Percentiles rank a stretch among this genome's conserved stretches.
Conservation (phyloP, 2,113 vertebrate species). For the Illadopsis cleaveri region DNA sequence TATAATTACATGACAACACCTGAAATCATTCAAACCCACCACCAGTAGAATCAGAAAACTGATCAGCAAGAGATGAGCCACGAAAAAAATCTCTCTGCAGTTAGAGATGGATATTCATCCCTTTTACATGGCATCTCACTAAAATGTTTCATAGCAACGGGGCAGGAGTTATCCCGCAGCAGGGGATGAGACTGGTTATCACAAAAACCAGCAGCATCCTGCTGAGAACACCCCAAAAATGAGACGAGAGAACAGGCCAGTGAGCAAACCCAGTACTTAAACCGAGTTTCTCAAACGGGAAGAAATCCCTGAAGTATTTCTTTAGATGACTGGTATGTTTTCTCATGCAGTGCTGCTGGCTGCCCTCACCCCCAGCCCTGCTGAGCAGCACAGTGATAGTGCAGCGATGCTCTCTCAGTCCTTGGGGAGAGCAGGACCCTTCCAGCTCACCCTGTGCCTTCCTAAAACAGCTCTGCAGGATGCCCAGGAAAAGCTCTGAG, state of each 20-base stretch:
- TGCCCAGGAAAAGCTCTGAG: neutral
- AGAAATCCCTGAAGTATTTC: neutral
- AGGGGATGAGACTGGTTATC: neutral
- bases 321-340: neutral
- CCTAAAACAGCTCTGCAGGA: neutral
- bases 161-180: neutral
- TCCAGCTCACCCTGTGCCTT: neutral
- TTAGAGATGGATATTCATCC: constrained; percentile 13
- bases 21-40: neutral
- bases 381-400: fast-evolving
- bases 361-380: neutral
- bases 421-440: neutral
- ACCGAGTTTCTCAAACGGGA: neutral
- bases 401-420: fast-evolving
- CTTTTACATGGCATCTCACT: neutral
- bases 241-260: neutral
- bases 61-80: neutral
- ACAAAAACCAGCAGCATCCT: neutral
- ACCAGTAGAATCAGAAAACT: neutral
- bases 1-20: neutral
- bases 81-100: neutral
- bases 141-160: neutral
- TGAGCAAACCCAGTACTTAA: neutral
- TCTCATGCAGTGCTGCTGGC: neutral
- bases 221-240: neutral